Conservation (phyloP, 2,113 vertebrate species). For the Picathartes gymnocephalus region DNA sequence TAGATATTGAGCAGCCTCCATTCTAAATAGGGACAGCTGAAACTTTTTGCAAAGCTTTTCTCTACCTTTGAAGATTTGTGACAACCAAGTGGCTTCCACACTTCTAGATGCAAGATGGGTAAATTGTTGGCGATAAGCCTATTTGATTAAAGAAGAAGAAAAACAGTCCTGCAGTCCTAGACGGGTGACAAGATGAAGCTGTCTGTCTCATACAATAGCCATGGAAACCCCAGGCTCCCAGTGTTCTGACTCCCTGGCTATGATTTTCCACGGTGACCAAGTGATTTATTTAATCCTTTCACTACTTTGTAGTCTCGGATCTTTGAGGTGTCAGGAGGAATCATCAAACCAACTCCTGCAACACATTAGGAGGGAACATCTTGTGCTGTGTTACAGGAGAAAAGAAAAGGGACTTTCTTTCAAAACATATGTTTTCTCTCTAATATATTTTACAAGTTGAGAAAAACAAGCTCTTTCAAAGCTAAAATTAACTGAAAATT, state of each 20-base stretch:
- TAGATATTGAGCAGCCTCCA: background rate
- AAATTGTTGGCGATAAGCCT: background rate
- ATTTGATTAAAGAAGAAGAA: background rate
- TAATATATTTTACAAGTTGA: background rate
- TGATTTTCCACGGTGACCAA: background rate
- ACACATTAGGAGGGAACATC: background rate
- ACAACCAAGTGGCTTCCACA: background rate
- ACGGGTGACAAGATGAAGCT: background rate
- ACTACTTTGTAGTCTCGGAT: background rate
- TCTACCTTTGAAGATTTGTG: background rate
- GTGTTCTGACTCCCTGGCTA: background rate
- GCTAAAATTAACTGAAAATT: background rate
- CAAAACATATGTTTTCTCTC: background rate
- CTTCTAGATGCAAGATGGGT: background rate
- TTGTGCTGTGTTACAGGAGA: background rate
- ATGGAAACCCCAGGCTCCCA: background rate
- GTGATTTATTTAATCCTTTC: constrained; percentile 19
- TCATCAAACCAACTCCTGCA: background rate
- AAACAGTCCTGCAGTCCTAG: background rate
- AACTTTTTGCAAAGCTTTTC: background rate
- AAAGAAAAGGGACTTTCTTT: background rate
- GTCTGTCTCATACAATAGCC: background rate
- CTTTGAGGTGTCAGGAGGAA: background rate
- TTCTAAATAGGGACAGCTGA: background rate
- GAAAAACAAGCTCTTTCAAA: background rate